A percentile compares a stretch with the other conserved stretches of the same genome.
Evolutionary conservation across 1,140 invertebrate genomes (phyloP).

Genomic region (Oscheius sp.): DNA sequence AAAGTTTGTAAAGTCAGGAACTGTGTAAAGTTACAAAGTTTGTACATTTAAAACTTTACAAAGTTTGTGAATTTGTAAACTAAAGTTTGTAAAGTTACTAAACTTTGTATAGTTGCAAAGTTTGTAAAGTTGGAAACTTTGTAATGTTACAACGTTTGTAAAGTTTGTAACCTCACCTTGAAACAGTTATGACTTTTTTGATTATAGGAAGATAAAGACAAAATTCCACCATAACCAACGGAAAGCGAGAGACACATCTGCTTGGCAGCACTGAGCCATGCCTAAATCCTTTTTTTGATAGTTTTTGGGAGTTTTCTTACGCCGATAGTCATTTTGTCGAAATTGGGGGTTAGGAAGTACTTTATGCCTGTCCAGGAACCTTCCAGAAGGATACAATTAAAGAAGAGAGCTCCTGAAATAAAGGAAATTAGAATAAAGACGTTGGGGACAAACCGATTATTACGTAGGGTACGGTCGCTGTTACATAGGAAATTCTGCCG

Average conservation of each 20-base stretch:
- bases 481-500: constrained; percentile 23
- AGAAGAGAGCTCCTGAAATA: background rate
- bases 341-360: constrained; percentile 12
- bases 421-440: background rate
- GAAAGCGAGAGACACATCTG: constrained; percentile 24
- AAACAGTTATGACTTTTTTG: constrained; percentile 8
- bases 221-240: constrained; percentile 13
- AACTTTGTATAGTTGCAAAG: no score
- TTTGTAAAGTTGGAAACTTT: no score
- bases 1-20: no score
- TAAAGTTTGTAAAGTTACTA: no score
- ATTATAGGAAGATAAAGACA: constrained; percentile 20
- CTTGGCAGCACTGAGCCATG: constrained; percentile 17
- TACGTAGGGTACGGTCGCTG: constrained; percentile 13
- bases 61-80: no score
- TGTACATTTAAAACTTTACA: no score
- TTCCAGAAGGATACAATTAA: background rate
- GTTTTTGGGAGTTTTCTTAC: background rate
- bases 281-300: background rate
- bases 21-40: no score
- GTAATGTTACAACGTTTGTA: background rate
- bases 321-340: background rate
- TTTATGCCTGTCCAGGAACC: constrained; percentile 1
- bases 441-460: background rate
- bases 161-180: background rate